These are phyloP conservation scores for Drosophila birchii DNA, from an alignment of 2,888 invertebrate species.

Conservation along the genomic window DNA sequence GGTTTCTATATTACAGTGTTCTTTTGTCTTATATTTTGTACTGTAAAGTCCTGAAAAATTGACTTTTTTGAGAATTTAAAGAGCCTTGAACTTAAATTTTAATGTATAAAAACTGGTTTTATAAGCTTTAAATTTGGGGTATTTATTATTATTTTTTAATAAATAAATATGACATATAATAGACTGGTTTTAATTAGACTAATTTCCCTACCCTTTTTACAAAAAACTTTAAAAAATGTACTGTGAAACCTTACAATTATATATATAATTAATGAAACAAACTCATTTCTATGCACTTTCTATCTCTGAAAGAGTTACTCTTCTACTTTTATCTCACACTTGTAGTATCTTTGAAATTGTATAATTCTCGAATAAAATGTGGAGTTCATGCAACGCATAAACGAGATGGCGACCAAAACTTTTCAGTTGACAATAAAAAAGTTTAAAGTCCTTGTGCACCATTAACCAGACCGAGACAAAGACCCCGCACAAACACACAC, in stretches of 20 bases:
- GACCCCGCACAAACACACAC: conserved; percentile 17
- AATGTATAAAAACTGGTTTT: not conserved
- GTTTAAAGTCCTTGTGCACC: conserved; percentile 52
- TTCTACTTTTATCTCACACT: conserved; percentile 4
- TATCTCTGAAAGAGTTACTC: not conserved
- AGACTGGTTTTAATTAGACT: too few relatives aligned
- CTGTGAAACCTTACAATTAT: not conserved
- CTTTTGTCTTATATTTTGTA: too few relatives aligned
- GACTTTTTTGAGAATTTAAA: not conserved
- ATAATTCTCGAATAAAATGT: conserved; percentile 27
- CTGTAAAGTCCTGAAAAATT: not conserved
- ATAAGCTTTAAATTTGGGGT: not conserved
- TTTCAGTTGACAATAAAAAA: conserved; percentile 48
- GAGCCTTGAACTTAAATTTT: not conserved
- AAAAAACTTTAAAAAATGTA: too few relatives aligned
- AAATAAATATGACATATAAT: too few relatives aligned
- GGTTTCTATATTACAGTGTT: too few relatives aligned
- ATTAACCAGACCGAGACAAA: conserved; percentile 53
- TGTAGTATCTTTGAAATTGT: not conserved
- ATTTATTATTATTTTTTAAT: too few relatives aligned
- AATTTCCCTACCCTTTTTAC: too few relatives aligned
- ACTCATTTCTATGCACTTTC: not conserved
- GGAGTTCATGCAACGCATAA: conserved; percentile 30
- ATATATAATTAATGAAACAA: not conserved
- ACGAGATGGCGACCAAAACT: conserved; percentile 23